Evolutionary conservation across 2,113 vertebrate species (phyloP).

Genomic region (Plestiodon gilberti): DNA sequence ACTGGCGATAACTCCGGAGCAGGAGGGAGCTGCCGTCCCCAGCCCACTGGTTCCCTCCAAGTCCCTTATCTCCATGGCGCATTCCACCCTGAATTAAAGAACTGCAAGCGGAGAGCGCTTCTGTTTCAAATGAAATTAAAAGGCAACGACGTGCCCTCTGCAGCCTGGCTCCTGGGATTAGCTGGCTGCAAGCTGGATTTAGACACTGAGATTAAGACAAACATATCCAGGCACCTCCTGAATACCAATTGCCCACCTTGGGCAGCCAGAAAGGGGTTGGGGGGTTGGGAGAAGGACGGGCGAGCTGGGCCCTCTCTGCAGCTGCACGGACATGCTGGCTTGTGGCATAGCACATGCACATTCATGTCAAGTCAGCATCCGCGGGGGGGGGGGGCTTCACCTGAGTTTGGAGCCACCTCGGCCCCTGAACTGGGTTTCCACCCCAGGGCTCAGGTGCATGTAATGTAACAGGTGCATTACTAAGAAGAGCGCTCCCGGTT

Average conservation of each 20-base stretch:
- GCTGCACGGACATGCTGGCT: not conserved
- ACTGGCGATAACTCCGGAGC: constrained; percentile 80
- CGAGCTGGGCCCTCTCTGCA: not conserved
- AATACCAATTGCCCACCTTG: not conserved
- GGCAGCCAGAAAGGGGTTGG: not conserved
- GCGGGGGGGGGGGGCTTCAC: too few relatives aligned
- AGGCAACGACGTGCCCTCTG: not conserved
- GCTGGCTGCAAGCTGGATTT: not conserved
- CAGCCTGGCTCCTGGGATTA: not conserved
- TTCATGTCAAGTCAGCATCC: not conserved
- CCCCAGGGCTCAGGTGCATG: not conserved
- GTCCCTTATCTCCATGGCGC: constrained; percentile 78
- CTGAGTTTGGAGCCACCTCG: not conserved
- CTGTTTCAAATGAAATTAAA: constrained; percentile 17
- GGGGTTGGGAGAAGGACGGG: not conserved
- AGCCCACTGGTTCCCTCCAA: constrained; percentile 80
- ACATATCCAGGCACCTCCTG: accelerated
- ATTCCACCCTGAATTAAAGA: constrained; percentile 45
- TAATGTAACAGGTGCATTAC: too few relatives aligned
- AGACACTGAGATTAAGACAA: constrained; percentile 27
- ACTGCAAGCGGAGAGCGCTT: constrained; percentile 55
- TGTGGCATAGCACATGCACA: not conserved
- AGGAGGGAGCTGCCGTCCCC: constrained; percentile 73
- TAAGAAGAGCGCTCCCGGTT: not conserved
- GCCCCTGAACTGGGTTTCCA: too few relatives aligned